phyloP scores from a whole-genome alignment of 2,797 vertebrate genomes.

The Pseudochromis fuscus region DNA sequence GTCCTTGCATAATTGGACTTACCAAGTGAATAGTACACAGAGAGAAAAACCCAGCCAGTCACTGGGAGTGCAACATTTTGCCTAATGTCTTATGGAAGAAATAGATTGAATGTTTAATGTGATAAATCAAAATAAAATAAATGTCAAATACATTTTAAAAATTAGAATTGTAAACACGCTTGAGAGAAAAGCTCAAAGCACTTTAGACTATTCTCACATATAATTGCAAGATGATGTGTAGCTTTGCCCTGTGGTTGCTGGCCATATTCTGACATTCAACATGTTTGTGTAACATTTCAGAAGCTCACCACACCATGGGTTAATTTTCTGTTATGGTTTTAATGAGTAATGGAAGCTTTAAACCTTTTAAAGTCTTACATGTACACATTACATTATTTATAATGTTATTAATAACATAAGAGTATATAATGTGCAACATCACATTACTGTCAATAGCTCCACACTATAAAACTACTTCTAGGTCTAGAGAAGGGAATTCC shows the following conservation, averaged over 20 bases:
- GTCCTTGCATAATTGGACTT: constrained; percentile 40
- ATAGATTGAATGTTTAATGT: not conserved
- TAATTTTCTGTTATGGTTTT: constrained; percentile 41
- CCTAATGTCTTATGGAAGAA: not conserved
- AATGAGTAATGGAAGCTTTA: not conserved
- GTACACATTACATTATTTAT: not conserved
- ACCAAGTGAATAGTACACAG: not conserved
- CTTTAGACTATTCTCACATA: constrained; percentile 8
- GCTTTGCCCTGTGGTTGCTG: constrained; percentile 28
- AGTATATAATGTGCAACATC: not conserved
- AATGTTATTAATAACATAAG: not conserved
- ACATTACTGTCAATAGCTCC: not conserved
- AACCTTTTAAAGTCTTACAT: not conserved
- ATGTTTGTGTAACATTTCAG: constrained; percentile 58
- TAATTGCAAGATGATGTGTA: constrained; percentile 23
- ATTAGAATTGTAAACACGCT: not conserved
- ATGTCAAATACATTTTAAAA: too few species aligned
- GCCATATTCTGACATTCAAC: constrained; percentile 40
- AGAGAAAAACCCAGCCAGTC: constrained; percentile 16
- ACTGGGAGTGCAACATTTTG: not conserved
- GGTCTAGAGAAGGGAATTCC: constrained; percentile 11
- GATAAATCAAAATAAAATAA: too few species aligned
- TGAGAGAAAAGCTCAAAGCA: not conserved
- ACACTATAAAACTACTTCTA: too few species aligned
- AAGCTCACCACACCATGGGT: constrained; percentile 49